Conservation (phyloP, 2,888 invertebrate species). For the Toxonevra muliebris region DNA sequence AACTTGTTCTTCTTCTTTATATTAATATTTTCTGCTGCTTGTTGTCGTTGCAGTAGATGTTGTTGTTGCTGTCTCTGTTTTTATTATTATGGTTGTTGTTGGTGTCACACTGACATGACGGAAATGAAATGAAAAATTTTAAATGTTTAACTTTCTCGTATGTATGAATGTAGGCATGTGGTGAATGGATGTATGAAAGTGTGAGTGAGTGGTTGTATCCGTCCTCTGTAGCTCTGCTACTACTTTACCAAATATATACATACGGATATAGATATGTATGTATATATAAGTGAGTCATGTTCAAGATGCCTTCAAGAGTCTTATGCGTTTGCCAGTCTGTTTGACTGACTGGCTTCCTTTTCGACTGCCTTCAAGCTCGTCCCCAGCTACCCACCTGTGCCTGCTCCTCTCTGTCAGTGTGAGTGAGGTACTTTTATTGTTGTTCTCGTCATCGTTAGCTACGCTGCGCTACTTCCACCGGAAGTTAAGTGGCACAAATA, state of each 20-base stretch:
- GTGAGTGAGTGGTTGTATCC: not conserved
- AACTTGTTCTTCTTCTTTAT: not conserved
- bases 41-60: no score
- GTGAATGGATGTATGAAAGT: not conserved
- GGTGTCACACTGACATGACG: not conserved
- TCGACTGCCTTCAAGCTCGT: not conserved
- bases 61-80: no score
- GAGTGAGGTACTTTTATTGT: not conserved
- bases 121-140: conserved; percentile 3
- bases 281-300: no score
- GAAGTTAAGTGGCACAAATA: conserved; percentile 4
- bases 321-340: not conserved
- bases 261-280: no score
- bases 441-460: not conserved
- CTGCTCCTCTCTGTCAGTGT: not conserved
- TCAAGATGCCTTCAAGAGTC: not conserved
- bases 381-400: not conserved
- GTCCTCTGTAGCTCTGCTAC: not conserved
- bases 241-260: not conserved
- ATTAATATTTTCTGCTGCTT: no score
- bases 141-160: not conserved
- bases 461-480: not conserved
- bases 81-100: no score
- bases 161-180: not conserved
- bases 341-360: not conserved